Percentiles rank a stretch among this genome's conserved stretches.
These are phyloP conservation scores for Tachina fera DNA, from an alignment of 2,888 invertebrate genomes.

Conservation along the genomic window DNA sequence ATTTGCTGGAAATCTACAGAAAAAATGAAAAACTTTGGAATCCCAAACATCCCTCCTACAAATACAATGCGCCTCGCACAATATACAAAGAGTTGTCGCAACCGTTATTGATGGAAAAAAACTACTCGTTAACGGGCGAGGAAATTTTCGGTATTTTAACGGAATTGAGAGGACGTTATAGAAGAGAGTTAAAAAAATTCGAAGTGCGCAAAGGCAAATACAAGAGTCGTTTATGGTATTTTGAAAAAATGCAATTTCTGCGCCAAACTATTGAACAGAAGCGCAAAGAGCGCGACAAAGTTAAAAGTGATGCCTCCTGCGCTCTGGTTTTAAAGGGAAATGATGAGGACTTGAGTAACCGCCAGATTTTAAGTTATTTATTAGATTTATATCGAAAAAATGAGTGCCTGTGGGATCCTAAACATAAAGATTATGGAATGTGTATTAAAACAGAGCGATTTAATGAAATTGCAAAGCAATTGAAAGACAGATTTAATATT, in stretches of 20 bases:
- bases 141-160: conserved; percentile 78
- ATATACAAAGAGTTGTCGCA: conserved; percentile 76
- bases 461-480: conserved; percentile 74
- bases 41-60: conserved; percentile 78
- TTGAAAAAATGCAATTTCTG: conserved; percentile 77
- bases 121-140: conserved; percentile 73
- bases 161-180: conserved; percentile 76
- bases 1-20: conserved; percentile 76
- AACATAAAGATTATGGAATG: conserved; percentile 74
- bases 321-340: neutral
- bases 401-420: conserved; percentile 78
- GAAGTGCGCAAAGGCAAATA: conserved; percentile 75
- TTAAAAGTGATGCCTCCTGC: neutral
- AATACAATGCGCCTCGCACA: conserved; percentile 77
- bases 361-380: conserved; percentile 76
- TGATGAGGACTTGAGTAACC: conserved; percentile 60
- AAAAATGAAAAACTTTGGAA: conserved; percentile 78
- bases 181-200: conserved; percentile 76
- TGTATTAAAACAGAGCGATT: conserved; percentile 75
- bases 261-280: conserved; percentile 76
- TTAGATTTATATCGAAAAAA: conserved; percentile 74
- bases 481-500: conserved; percentile 74
- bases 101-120: conserved; percentile 74
- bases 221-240: conserved; percentile 78
- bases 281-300: conserved; percentile 60